phyloP scores from a whole-genome alignment of 2,888 invertebrate species.

The Drepanosiphum platanoidis region DNA sequence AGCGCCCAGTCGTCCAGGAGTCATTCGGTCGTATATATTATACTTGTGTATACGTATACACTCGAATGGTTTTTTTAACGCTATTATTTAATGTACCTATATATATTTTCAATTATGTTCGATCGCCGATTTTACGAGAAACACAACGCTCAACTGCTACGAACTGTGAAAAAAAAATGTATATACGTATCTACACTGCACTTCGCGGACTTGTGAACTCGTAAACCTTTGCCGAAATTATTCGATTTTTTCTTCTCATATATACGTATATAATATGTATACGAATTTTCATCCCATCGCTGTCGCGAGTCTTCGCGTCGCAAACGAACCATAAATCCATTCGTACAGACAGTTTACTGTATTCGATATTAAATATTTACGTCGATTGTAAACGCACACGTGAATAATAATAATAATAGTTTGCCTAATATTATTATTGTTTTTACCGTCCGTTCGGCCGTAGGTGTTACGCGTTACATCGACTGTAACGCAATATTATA shows the following conservation, averaged over 20 bases:
- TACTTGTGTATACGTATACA: too few species aligned
- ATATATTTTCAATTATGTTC: background rate
- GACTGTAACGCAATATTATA: background rate
- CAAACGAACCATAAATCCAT: background rate
- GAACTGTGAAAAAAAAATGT: background rate
- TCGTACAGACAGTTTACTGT: too few species aligned
- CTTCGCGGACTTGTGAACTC: constrained; percentile 18
- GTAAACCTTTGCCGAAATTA: background rate
- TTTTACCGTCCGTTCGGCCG: background rate
- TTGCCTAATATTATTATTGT: background rate
- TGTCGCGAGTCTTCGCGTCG: background rate
- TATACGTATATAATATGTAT: background rate
- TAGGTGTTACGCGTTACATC: background rate
- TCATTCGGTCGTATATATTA: too few species aligned
- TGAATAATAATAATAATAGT: background rate
- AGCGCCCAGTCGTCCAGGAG: too few species aligned
- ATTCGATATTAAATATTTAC: too few species aligned
- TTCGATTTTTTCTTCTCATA: background rate
- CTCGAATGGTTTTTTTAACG: background rate
- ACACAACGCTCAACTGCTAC: background rate
- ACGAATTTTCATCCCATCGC: background rate
- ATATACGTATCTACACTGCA: background rate
- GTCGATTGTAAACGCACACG: background rate
- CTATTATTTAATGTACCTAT: too few species aligned
- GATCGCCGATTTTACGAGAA: background rate